A percentile compares a stretch with the other conserved stretches of the same genome.
These are phyloP conservation scores for Emydura subglobosa DNA, from an alignment of 2,113 vertebrate genomes.

Conservation along the genomic window DNA sequence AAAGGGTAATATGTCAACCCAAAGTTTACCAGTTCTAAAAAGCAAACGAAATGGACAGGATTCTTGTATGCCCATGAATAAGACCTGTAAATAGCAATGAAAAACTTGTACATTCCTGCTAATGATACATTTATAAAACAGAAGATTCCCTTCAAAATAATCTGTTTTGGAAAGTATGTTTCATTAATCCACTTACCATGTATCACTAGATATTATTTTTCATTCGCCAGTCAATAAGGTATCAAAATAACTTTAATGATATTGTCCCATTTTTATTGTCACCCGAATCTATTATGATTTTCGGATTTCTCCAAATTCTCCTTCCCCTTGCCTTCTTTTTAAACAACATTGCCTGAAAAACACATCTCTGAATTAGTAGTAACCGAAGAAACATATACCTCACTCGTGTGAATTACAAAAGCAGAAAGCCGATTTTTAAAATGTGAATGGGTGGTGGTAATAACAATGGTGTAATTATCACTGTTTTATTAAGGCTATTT, in stretches of 20 bases:
- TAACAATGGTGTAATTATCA: constrained; percentile 70
- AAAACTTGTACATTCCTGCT: neutral
- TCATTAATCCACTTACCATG: neutral
- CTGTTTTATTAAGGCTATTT: constrained; percentile 74
- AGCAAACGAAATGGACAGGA: neutral
- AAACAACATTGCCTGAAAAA: neutral
- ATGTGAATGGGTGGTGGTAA: constrained; percentile 67
- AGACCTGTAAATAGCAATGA: neutral
- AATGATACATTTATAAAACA: neutral
- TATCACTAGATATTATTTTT: neutral
- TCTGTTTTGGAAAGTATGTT: neutral
- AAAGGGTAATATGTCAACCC: neutral
- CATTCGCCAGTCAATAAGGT: neutral
- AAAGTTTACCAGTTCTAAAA: neutral
- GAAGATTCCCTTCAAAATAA: neutral
- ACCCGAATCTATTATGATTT: neutral
- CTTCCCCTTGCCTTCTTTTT: neutral
- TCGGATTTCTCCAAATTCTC: neutral
- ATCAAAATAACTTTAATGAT: neutral
- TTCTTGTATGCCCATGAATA: neutral
- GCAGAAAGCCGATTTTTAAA: constrained; percentile 48
- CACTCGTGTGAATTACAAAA: neutral
- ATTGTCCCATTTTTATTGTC: neutral
- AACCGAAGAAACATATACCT: neutral
- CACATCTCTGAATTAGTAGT: rapidly evolving